Percentiles rank a stretch among this genome's conserved stretches.
Conservation (phyloP, 2,113 vertebrate genomes). For the Scartelaos histophorus region DNA sequence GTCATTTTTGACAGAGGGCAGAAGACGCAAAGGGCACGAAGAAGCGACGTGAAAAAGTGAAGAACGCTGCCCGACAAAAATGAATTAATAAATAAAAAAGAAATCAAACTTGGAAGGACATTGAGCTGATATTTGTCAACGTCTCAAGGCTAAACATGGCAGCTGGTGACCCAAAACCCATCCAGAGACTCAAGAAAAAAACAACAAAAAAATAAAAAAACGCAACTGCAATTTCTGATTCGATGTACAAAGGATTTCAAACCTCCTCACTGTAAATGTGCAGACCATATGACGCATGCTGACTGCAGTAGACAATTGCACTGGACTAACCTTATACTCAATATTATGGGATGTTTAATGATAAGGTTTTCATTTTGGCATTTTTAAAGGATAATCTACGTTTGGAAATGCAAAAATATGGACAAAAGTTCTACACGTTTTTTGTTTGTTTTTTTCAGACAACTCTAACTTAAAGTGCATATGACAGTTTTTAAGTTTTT, state of each 20-base stretch:
- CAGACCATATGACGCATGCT: conserved; percentile 65
- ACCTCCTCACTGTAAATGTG: conserved; percentile 50
- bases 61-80: conserved; percentile 18
- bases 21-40: conserved; percentile 35
- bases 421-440: neutral
- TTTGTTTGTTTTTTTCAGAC: too few relatives aligned
- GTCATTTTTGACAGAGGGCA: conserved; percentile 17
- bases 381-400: neutral
- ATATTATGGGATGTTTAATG: conserved; percentile 11
- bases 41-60: conserved; percentile 10
- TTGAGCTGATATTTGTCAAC: neutral
- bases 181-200: conserved; percentile 1
- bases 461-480: too few relatives aligned
- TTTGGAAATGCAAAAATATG: neutral
- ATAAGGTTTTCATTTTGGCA: conserved; percentile 2
- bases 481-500: too few relatives aligned
- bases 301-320: conserved; percentile 59
- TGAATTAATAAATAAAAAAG: neutral
- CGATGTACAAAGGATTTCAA: conserved; percentile 46
- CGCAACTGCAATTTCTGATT: neutral
- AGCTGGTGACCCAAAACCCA: neutral
- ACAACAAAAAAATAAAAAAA: neutral
- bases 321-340: conserved; percentile 30
- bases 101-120: conserved; percentile 3
- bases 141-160: neutral